Evolutionary conservation across 2,113 vertebrate genomes (phyloP).

Genomic region (Tauraco erythrolophus): DNA sequence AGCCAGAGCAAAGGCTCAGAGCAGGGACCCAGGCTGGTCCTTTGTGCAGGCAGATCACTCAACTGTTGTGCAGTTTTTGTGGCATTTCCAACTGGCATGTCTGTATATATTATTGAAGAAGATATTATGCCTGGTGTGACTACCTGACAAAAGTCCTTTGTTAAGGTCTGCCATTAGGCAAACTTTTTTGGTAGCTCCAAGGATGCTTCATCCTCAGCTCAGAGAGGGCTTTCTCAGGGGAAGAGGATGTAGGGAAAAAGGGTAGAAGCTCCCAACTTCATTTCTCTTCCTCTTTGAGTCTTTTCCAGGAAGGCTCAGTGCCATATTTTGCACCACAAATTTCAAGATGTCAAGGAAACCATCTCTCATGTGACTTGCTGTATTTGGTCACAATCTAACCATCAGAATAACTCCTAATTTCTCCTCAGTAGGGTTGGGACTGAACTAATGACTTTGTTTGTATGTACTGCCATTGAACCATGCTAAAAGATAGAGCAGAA

Average conservation of each 20-base stretch:
- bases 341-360: neutral
- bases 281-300: neutral
- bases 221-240: neutral
- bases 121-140: neutral
- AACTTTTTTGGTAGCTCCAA: neutral
- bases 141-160: neutral
- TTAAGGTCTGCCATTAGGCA: neutral
- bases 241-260: neutral
- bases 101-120: neutral
- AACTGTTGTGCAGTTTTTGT: neutral
- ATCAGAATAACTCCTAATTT: neutral
- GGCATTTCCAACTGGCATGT: neutral
- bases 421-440: neutral
- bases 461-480: neutral
- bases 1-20: neutral
- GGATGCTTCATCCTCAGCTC: neutral
- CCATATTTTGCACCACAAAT: neutral
- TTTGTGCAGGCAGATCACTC: neutral
- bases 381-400: neutral
- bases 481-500: neutral
- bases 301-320: neutral
- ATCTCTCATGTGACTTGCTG: neutral
- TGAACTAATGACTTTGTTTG: neutral
- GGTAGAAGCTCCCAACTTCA: neutral
- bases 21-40: neutral